These are phyloP conservation scores for Myrmophylax atrothorax DNA, from an alignment of 2,113 vertebrate species.

Conservation along the genomic window DNA sequence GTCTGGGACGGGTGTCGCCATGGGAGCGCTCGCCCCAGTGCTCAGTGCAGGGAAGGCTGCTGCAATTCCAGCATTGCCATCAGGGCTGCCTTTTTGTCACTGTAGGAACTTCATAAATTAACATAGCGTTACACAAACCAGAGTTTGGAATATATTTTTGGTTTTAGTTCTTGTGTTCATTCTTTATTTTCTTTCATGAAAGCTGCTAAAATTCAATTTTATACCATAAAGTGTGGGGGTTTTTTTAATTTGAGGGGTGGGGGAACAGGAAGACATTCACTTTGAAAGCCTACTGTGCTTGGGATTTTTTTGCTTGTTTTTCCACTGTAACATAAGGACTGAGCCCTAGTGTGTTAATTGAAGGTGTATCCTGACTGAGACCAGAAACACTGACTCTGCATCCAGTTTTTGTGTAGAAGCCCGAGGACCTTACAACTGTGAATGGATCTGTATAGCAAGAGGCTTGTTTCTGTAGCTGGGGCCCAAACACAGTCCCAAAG, in stretches of 20 bases:
- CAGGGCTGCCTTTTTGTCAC: not conserved
- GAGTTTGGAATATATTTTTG: not conserved
- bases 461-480: not conserved
- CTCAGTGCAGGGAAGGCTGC: not conserved
- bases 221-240: too few species aligned
- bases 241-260: not conserved
- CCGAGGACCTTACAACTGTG: not conserved
- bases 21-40: not conserved
- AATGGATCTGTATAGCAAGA: not conserved
- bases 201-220: not conserved
- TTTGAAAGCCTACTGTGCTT: not conserved
- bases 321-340: not conserved
- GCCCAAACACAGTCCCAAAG: not conserved
- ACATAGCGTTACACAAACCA: not conserved
- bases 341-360: not conserved
- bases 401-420: not conserved
- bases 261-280: not conserved
- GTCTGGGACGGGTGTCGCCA: fast-evolving
- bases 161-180: not conserved
- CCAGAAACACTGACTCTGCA: not conserved
- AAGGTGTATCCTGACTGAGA: not conserved
- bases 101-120: not conserved
- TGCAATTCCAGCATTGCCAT: not conserved
- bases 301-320: not conserved
- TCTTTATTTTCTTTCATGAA: not conserved